phyloP scores from a whole-genome alignment of 2,888 invertebrate species.

The Acrobasis repandana region DNA sequence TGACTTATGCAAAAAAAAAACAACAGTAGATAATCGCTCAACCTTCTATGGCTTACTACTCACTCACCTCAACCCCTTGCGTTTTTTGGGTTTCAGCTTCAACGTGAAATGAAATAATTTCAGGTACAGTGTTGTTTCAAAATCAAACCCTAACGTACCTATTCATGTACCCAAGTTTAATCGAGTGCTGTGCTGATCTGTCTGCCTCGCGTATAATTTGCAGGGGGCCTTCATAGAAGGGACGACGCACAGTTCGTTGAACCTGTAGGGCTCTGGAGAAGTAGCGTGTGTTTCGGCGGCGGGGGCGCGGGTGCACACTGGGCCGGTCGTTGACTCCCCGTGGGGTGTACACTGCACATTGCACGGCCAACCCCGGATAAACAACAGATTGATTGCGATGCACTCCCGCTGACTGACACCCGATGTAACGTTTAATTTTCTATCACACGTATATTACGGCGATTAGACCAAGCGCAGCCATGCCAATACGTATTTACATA shows the following conservation, averaged over 20 bases:
- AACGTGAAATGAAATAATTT: not conserved
- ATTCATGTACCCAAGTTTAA: slow-evolving; percentile 26
- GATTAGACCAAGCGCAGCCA: slow-evolving; percentile 3
- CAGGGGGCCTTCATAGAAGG: slow-evolving; percentile 58
- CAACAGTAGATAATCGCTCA: no score
- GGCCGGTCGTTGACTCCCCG: slow-evolving; percentile 73
- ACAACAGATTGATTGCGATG: slow-evolving; percentile 57
- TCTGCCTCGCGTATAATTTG: slow-evolving; percentile 49
- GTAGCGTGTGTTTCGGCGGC: slow-evolving; percentile 52
- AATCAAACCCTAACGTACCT: not conserved
- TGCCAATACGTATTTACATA: slow-evolving; percentile 15
- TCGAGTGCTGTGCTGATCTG: slow-evolving; percentile 48
- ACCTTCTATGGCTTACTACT: no score
- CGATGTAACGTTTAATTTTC: slow-evolving; percentile 11
- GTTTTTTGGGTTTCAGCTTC: no score
- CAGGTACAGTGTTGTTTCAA: not conserved
- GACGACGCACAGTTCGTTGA: slow-evolving; percentile 68
- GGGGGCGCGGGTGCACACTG: slow-evolving; percentile 63
- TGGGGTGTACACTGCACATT: slow-evolving; percentile 61
- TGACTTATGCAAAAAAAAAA: not conserved
- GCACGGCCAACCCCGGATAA: slow-evolving; percentile 37
- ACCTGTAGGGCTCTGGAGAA: slow-evolving; percentile 68
- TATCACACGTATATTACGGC: not conserved
- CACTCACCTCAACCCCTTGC: no score
- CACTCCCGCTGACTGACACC: slow-evolving; percentile 29